Conservation (phyloP, 2,113 vertebrate genomes). For the Ardeotis arabs region DNA sequence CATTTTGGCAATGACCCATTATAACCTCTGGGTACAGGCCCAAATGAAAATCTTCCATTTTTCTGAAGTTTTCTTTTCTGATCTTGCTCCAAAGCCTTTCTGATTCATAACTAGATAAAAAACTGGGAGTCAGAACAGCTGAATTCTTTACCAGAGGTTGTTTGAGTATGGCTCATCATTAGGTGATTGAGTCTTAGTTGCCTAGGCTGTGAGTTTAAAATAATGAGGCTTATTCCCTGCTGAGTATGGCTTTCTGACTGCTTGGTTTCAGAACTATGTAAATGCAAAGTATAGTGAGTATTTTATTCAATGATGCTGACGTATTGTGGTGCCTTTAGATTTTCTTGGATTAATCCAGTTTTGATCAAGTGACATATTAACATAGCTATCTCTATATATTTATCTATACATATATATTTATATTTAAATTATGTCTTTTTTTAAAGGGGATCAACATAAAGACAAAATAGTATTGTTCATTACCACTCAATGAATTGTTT, state of each 20-base stretch:
- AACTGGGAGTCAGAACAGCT: background rate
- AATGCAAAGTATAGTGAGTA: background rate
- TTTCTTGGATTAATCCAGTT: background rate
- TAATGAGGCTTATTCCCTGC: background rate
- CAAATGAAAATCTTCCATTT: background rate
- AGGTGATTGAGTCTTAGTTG: background rate
- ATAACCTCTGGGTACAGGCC: background rate
- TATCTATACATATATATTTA: constrained; percentile 11
- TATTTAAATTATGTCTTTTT: constrained; percentile 38
- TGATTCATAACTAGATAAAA: background rate
- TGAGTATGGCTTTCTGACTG: constrained; percentile 6
- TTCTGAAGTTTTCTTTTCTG: background rate
- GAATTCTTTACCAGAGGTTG: background rate
- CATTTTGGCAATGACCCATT: background rate
- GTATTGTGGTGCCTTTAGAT: background rate
- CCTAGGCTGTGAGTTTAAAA: background rate
- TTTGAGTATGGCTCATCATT: background rate
- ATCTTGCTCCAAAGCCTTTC: background rate
- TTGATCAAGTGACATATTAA: background rate
- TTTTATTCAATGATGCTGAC: background rate
- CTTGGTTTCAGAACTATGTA: background rate
- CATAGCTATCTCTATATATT: background rate
- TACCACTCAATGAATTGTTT: background rate
- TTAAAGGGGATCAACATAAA: constrained; percentile 47
- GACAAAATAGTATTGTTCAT: background rate